Base-by-base conservation (phyloP, 2,888 invertebrate genomes). In the Ferrisia virgata region DNA sequence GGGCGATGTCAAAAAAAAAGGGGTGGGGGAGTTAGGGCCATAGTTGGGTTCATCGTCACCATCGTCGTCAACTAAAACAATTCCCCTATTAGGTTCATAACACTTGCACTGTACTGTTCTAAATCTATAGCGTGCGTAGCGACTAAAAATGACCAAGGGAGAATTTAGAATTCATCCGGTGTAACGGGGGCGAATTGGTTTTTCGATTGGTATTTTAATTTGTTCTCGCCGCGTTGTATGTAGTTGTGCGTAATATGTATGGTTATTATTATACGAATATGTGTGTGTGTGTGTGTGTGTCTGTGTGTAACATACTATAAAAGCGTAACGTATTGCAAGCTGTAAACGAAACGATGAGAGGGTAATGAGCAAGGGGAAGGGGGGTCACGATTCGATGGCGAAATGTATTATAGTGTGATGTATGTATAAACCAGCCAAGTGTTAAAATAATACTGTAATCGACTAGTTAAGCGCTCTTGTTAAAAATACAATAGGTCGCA, bases 391-490 rank as follows among this genome's bases (percentile, higher is more conserved):
- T 47, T 53, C 53, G 47, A 47, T 47, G 58, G 25, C 58, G 58
- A 58, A 58, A 58, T 64, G 28, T 28, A 28, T 22, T 36, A 36
- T 36, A 36, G 36, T 36, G 4, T 36, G 36, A 8, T 36, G 36
- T 36, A 36, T 36, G 5, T 8, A 36, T 28, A 15, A 64, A 28
- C 31, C 64, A 64, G 28, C 31, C 28, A 28, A 64, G 64, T 64
- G 64, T 64, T 64, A 64, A 64, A 64, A 64, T 64, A 64, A 64
- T 64, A 64, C 64, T 64, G 64, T 64, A 64, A 64, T 64, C 64
- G 64, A 64, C 64, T 64, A 64, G 64, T 64, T 64, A 64, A 64
- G 64, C 64, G 64, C 64, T 64, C 64, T 64, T 64, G 64, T 64
- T 64, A 28, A 64, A 64, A 64, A 64, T 64, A 64, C 64, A 64